Conservation (phyloP, 2,113 vertebrate species). For the Xiphias gladius region DNA sequence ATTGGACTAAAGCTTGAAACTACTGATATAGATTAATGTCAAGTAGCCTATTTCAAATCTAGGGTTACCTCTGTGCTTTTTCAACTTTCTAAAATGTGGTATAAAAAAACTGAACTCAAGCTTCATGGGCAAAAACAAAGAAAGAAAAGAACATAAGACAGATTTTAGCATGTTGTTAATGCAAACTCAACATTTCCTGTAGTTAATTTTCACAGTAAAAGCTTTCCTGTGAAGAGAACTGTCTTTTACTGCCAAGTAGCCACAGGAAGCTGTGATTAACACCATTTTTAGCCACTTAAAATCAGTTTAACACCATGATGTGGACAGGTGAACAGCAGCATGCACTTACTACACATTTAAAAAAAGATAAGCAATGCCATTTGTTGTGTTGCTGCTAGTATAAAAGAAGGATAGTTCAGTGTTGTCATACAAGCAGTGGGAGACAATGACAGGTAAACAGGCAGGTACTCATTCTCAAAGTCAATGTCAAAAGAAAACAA, state of each 20-base stretch:
- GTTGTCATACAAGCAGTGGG: neutral
- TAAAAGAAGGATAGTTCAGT: neutral
- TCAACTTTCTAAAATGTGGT: neutral
- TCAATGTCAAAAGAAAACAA: too few relatives aligned
- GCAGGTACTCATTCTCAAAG: neutral
- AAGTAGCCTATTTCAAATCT: too few relatives aligned
- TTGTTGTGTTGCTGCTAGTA: neutral
- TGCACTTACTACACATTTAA: neutral
- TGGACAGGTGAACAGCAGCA: neutral
- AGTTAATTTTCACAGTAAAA: neutral
- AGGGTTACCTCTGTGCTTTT: too few relatives aligned
- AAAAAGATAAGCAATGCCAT: neutral
- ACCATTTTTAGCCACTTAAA: neutral
- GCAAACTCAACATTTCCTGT: too few relatives aligned
- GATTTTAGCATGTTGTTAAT: neutral
- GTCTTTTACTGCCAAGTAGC: too few relatives aligned
- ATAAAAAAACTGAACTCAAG: neutral
- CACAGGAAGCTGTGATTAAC: neutral
- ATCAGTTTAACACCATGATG: neutral
- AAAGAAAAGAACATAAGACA: neutral
- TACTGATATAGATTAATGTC: too few relatives aligned
- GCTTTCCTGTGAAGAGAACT: neutral
- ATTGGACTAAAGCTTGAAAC: too few relatives aligned
- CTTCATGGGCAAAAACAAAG: neutral
- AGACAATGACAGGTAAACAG: neutral